These are phyloP conservation scores for Cervus canadensis DNA, from an alignment of 2,113 vertebrate genomes.

Conservation along the genomic window DNA sequence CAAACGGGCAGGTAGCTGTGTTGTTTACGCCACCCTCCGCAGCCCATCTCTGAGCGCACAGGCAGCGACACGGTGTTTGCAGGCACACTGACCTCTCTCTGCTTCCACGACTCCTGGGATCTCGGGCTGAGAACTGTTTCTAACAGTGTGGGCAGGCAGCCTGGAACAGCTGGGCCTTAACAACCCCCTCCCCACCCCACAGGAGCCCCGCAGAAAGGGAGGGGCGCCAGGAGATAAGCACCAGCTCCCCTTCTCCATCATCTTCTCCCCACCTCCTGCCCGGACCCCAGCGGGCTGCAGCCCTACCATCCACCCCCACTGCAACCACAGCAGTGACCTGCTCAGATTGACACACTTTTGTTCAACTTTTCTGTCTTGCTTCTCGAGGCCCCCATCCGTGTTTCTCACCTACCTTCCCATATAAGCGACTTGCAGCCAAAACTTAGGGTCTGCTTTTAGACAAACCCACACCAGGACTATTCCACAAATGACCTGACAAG, in stretches of 20 bases:
- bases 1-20: rapidly evolving
- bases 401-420: too few species aligned
- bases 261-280: rapidly evolving
- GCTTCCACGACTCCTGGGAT: not conserved
- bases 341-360: rapidly evolving
- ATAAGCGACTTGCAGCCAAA: not conserved
- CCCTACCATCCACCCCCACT: rapidly evolving
- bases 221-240: rapidly evolving
- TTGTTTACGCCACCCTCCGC: rapidly evolving
- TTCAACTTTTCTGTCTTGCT: not conserved
- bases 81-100: not conserved
- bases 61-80: rapidly evolving
- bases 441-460: not conserved
- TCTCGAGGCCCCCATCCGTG: rapidly evolving
- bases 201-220: not conserved
- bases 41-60: rapidly evolving
- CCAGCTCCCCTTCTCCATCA: rapidly evolving
- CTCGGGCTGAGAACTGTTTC: too few species aligned
- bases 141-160: not conserved
- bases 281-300: rapidly evolving
- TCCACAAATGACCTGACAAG: rapidly evolving
- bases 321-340: rapidly evolving
- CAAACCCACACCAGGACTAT: rapidly evolving
- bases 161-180: rapidly evolving
- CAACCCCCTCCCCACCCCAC: rapidly evolving